phyloP scores from a whole-genome alignment of 1,140 invertebrate genomes.

The Mactra quadrangularis region DNA sequence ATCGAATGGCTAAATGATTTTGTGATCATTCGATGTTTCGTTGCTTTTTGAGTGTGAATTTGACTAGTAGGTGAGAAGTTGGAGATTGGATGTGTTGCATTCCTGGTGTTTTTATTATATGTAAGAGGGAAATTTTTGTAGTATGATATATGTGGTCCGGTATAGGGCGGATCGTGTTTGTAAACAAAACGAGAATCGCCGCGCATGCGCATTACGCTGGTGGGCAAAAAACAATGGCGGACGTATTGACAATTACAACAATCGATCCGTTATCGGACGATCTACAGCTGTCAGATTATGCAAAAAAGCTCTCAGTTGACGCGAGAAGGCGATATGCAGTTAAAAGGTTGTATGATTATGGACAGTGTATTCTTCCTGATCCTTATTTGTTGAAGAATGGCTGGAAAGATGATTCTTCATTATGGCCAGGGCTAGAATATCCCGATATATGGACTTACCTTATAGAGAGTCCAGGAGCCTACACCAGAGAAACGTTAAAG shows the following conservation, averaged over 20 bases:
- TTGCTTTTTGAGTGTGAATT: too few relatives aligned
- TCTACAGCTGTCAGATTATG: not conserved
- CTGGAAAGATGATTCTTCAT: slow-evolving; percentile 14
- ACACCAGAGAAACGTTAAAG: slow-evolving; percentile 37
- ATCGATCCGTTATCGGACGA: not conserved
- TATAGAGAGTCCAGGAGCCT: slow-evolving; percentile 5
- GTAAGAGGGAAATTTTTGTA: too few relatives aligned
- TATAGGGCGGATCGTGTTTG: slow-evolving; percentile 10
- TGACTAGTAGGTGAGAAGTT: too few relatives aligned
- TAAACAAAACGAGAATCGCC: not conserved
- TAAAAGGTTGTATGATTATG: not conserved
- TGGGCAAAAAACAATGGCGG: slow-evolving; percentile 5
- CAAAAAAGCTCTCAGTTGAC: not conserved
- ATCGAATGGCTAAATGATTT: too few relatives aligned
- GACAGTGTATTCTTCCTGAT: slow-evolving; percentile 14
- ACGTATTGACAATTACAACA: not conserved
- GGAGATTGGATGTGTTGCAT: too few relatives aligned
- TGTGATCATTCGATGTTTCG: too few relatives aligned
- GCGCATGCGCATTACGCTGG: slow-evolving; percentile 6
- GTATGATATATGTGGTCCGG: too few relatives aligned
- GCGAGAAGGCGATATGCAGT: not conserved
- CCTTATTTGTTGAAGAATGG: not conserved
- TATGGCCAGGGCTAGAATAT: slow-evolving; percentile 7
- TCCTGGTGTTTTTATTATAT: too few relatives aligned
- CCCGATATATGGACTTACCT: slow-evolving; percentile 18